Evolutionary conservation across 2,888 invertebrate genomes (phyloP), one percentile per base, ranked within the genome.

Genomic region (Cryptocheilus praepositus): DNA sequence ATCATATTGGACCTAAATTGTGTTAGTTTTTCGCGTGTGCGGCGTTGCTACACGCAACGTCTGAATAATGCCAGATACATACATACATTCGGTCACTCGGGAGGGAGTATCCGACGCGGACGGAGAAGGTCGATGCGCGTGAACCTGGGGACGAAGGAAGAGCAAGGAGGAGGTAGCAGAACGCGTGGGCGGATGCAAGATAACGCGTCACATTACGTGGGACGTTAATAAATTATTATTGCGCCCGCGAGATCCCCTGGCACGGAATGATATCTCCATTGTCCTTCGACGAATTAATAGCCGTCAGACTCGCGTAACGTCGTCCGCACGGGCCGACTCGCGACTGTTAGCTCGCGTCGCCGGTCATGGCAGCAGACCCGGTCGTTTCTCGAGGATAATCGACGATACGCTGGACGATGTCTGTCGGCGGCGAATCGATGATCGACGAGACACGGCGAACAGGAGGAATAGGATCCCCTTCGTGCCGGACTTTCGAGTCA

Each of bases 151-250:
- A 36, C 15, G 54, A 55, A 13, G 59, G 51, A 65, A 56, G 62
- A 64, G 60, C 63, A 2, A 36, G 69, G 64, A 65, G 43, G 74
- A 79, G 70, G 82, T 82, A 84, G 82, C 82, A 70, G 71, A 67
- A 75, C 63, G 79, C 76, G 84, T 84, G 77, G 83, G 82, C 69
- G 83, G 75, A 81, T 74, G 76, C 67, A 72, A 82, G 84, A 84
- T 84, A 83, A 81, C 74, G 71, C 66, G 69, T 75, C 70, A 73
- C 70, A 70, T 77, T 76, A 80, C 77, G 84, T 84, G 80, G 84
- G 84, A 84, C 77, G 83, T 79, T 83, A 81, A 84, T 85, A 85
- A 84, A 85, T 85, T 83, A 83, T 83, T 76, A 81, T 83, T 77
- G 73, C 79, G 73, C 75, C 77, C 73, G 74, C 69, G 73, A 59